Base-by-base conservation (phyloP, 2,797 vertebrate species). In the Gambusia yucatana region DNA sequence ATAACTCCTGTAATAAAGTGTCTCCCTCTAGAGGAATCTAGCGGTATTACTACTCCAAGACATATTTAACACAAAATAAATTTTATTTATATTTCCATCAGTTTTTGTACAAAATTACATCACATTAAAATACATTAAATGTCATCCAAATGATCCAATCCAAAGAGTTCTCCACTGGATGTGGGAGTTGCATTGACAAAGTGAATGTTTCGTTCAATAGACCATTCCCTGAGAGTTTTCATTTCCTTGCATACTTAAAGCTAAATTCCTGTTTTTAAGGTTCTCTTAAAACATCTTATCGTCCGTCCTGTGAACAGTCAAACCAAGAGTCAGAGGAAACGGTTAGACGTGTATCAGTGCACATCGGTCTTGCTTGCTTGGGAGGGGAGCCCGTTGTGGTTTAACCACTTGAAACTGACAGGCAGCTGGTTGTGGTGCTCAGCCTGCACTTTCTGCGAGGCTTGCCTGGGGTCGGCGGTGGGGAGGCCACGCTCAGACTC, bases 381-480 rank as follows among this genome's bases (percentile, higher is more conserved):
- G 93, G 92, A 84, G 91, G 87, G 88, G 91, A 82, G 0, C 87
- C 59, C 1, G 0, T 74, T 88, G 87, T 81, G 85, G 90, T 94
- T 86, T 96, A 96, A 92, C 85, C 90, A 88, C 95, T 96, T 61
- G 95, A 96, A 89, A 95, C 93, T 41, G 96, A 96, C 87, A 96
- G 85, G 89, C 96, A 96, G 91, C 95, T 96, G 85, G 95, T 96
- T 81, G 96, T 96, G 80, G 96, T 96, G 91, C 95, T 96, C 65
- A 95, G 90, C 47, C 96, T 91, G 41, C 79, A 77, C 87, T 96
- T 96, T 85, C 88, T 95, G 81, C 82, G 77, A 28, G 81, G 50
- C 83, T 92, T 95, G 71, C 3, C 87, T 0, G 92, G 91, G 1
- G 93, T 93, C 0, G 88, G 86, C 0, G 94, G 94, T 1, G 94